Evolutionary conservation across 1,140 invertebrate species (phyloP).

Genomic region (Apis mellifera): DNA sequence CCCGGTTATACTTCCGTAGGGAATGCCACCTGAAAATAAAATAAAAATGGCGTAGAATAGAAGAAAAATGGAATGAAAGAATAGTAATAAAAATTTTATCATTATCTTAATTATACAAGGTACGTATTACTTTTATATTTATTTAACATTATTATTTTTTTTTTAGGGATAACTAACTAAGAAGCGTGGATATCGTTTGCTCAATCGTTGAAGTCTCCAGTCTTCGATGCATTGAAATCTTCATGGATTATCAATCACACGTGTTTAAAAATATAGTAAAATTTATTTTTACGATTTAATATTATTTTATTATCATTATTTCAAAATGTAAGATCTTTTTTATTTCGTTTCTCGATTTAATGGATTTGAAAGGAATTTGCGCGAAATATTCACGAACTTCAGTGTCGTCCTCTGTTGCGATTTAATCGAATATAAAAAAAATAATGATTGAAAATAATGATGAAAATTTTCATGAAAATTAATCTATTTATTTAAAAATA

Average conservation of each 20-base stretch:
- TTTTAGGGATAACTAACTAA: not conserved
- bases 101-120: too few species aligned
- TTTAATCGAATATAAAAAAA: not conserved
- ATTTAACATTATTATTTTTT: not conserved
- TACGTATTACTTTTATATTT: not conserved
- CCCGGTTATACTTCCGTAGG: slow-evolving; percentile 76
- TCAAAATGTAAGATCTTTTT: too few species aligned
- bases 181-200: not conserved
- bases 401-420: slow-evolving; percentile 16
- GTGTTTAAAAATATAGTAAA: not conserved
- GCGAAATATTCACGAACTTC: not conserved
- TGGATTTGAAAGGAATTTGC: not conserved
- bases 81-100: not conserved
- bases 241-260: too few species aligned
- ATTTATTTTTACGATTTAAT: not conserved
- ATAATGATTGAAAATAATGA: too few species aligned
- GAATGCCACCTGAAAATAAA: slow-evolving; percentile 74
- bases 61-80: not conserved
- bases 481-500: too few species aligned
- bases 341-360: not conserved
- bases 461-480: not conserved
- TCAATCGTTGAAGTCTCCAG: not conserved
- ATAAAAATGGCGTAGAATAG: not conserved
- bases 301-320: not conserved
- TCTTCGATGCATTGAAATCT: not conserved